Evolutionary conservation across 2,888 invertebrate species (phyloP).

Genomic region (Gastrophysa polygoni): DNA sequence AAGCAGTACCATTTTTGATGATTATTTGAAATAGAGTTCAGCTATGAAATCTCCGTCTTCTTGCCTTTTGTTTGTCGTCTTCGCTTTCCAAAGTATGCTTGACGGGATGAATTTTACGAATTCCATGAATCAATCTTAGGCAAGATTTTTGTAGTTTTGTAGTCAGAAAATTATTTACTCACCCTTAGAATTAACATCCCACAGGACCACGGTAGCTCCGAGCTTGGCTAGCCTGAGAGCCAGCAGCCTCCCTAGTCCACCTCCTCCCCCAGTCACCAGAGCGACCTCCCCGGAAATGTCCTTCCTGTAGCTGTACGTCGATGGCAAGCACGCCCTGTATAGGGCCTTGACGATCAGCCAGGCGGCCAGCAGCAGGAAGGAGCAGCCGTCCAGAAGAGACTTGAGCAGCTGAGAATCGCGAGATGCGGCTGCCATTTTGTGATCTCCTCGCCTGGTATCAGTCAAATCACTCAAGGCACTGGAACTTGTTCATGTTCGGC

Average conservation of each 20-base stretch:
- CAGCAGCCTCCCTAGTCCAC: conserved; percentile 81
- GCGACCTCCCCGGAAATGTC: conserved; percentile 77
- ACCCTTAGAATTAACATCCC: conserved; percentile 90
- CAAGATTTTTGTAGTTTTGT: no score
- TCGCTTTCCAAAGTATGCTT: no score
- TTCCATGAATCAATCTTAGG: no score
- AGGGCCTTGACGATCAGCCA: conserved; percentile 45
- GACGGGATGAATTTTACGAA: no score
- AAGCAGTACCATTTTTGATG: no score
- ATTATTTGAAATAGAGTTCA: no score
- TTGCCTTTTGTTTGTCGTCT: no score
- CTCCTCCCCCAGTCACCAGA: conserved; percentile 88
- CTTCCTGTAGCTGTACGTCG: conserved; percentile 70
- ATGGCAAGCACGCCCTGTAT: conserved; percentile 59
- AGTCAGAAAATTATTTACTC: conserved; percentile 53
- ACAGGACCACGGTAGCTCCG: conserved; percentile 81
- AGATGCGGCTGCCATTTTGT: conserved; percentile 22
- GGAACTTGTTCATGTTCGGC: conserved; percentile 4
- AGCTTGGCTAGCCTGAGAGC: conserved; percentile 76
- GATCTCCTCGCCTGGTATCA: no score
- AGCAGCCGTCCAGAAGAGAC: conserved; percentile 62
- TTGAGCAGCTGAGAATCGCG: conserved; percentile 60
- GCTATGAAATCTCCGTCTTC: no score
- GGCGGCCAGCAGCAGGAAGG: conserved; percentile 52
- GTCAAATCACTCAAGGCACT: conserved; percentile 4